phyloP scores from a whole-genome alignment of 2,797 vertebrate genomes.

The Notolepis coatsorum region DNA sequence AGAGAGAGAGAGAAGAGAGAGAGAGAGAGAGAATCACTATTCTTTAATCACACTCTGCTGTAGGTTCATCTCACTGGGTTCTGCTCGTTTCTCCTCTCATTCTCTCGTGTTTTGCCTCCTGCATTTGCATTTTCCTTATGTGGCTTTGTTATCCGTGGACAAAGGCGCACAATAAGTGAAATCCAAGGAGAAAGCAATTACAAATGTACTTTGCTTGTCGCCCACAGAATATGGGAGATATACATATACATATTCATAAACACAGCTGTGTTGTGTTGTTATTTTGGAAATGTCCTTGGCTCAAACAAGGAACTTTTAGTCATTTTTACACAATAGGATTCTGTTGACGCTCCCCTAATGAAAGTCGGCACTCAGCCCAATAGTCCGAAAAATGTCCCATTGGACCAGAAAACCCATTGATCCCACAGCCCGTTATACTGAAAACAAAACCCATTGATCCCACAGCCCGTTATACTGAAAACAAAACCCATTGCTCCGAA shows the following conservation, averaged over 20 bases:
- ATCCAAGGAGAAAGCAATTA: constrained; percentile 8
- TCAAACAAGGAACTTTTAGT: too few relatives aligned
- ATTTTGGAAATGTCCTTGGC: background rate
- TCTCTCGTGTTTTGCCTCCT: constrained; percentile 17
- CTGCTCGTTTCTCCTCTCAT: constrained; percentile 16
- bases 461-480: too few relatives aligned
- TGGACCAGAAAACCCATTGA: too few relatives aligned
- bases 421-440: too few relatives aligned
- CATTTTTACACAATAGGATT: too few relatives aligned
- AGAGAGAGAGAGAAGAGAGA: too few relatives aligned
- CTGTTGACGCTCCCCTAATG: background rate
- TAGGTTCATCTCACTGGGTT: constrained; percentile 49
- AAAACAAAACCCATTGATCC: too few relatives aligned
- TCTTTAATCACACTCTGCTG: constrained; percentile 56
- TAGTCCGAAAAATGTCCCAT: too few relatives aligned
- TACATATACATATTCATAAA: background rate
- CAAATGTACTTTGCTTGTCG: background rate
- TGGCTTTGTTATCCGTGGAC: constrained; percentile 10
- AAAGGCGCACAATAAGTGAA: constrained; percentile 9
- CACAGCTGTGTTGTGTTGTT: background rate
- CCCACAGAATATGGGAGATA: background rate
- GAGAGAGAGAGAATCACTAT: constrained; percentile 52
- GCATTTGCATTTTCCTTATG: constrained; percentile 19
- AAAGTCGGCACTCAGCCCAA: too few relatives aligned
- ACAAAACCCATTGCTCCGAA: too few relatives aligned